phyloP scores from a whole-genome alignment of 2,888 invertebrate species.

The Ptilodon capucinus region DNA sequence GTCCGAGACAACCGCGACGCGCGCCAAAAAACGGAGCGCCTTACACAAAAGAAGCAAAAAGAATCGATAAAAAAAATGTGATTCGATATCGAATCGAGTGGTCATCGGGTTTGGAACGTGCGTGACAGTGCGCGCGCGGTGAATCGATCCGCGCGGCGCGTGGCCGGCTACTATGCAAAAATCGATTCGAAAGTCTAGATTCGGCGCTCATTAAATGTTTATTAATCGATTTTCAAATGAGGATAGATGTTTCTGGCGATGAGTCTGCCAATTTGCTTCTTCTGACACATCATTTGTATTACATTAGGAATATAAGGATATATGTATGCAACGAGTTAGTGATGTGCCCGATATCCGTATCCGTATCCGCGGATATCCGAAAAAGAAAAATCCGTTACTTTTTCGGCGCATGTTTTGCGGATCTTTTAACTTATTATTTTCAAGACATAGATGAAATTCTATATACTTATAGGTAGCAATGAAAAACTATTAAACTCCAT shows the following conservation, averaged over 20 bases:
- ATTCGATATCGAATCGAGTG: conserved; percentile 64
- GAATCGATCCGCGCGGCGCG: conserved; percentile 57
- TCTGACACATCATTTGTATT: too few species aligned
- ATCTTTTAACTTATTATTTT: too few species aligned
- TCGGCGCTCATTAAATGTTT: conserved; percentile 18
- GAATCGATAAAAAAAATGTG: conserved; percentile 47
- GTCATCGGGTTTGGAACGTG: conserved; percentile 59
- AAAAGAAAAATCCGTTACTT: too few species aligned
- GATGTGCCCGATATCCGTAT: too few species aligned
- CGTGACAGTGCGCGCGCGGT: conserved; percentile 67
- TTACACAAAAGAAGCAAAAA: conserved; percentile 45
- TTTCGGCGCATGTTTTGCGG: too few species aligned
- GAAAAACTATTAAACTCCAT: too few species aligned
- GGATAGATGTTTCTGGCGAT: background rate
- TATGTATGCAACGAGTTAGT: too few species aligned
- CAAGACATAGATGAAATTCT: too few species aligned
- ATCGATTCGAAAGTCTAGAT: conserved; percentile 46
- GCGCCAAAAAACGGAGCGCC: conserved; percentile 61
- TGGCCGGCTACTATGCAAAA: conserved; percentile 55
- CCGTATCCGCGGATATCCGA: too few species aligned
- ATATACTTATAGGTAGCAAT: too few species aligned
- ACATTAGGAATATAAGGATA: too few species aligned
- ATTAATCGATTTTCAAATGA: conserved; percentile 11
- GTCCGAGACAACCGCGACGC: conserved; percentile 51
- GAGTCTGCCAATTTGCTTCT: background rate